These are phyloP conservation scores for Ctenodactylus gundi DNA, from an alignment of 2,113 vertebrate genomes.

Conservation along the genomic window DNA sequence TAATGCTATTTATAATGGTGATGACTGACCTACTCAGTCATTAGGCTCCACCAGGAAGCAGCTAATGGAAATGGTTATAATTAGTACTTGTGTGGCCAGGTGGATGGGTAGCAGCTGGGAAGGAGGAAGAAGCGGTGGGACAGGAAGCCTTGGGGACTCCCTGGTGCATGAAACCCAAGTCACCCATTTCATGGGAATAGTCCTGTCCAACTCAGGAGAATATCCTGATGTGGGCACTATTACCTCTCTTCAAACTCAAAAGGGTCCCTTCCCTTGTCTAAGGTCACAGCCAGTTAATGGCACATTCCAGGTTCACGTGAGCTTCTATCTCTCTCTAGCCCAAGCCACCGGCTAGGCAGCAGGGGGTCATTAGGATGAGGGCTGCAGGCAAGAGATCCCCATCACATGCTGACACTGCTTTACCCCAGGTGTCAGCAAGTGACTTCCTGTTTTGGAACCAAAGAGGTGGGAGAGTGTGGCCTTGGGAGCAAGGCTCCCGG, in stretches of 20 bases:
- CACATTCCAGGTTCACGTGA: neutral
- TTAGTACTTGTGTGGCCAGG: constrained; percentile 50
- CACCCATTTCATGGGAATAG: neutral
- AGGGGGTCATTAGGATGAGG: neutral
- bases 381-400: neutral
- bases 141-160: neutral
- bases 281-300: neutral
- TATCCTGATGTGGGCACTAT: neutral
- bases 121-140: neutral
- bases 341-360: neutral
- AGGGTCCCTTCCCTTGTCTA: neutral
- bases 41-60: constrained; percentile 52
- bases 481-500: neutral
- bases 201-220: neutral
- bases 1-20: constrained; percentile 41
- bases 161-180: neutral
- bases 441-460: neutral
- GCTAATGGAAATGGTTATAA: constrained; percentile 33
- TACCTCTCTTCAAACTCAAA: neutral
- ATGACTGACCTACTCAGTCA: constrained; percentile 21
- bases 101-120: neutral
- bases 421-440: neutral
- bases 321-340: neutral
- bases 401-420: neutral
- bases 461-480: neutral